Evolutionary conservation across 2,113 vertebrate species (phyloP), one percentile per base, ranked within the genome.

Genomic region (Tamias sibiricus): DNA sequence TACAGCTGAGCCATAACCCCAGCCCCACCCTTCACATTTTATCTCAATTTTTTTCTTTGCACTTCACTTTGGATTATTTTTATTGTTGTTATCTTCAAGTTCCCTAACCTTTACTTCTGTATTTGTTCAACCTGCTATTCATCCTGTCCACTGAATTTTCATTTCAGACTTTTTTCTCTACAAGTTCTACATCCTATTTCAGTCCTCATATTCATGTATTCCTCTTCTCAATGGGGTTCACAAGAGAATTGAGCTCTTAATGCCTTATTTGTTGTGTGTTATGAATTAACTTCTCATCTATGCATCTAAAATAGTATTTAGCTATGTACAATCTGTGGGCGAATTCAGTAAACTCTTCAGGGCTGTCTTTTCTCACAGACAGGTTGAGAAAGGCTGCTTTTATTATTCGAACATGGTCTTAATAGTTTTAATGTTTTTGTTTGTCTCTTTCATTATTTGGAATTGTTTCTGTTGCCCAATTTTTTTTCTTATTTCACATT

Each of bases 401-500:
- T 80, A 90, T 32, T 87, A 74, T 80, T 87, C 64, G 82, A 91
- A 82, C 32, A 28, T 91, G 35, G 35, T 87, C 82, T 26, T 42
- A 77, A 30, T 42, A 82, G 40, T 1, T 77, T 71, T 69, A 37
- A 66, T 12, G 19, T 75, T 24, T 42, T 95, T 88, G 8, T 16
- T 79, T 32, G 35, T 82, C 22, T 77, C 22, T 93, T 0, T 42
- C 74, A 12, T 11, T 89, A 92, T 94, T 91, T 95, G 26, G 12
- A 79, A 82, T 79, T 76, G 1, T 91, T 93, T 93, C 12, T 93
- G 0, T 22, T 80, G 62, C 83, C 59, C 40, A 49, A 1, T 49
- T 93, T 90, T 95, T 95, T 82, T 42, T 93, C 62, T 76, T 52
- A 44, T 10, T 24, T 75, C 75, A 76, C 30, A 83, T 90, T 90